Evolutionary conservation across 2,888 invertebrate species (phyloP), one percentile per base, ranked within the genome.

Genomic region (Pristionchus arcanus): DNA sequence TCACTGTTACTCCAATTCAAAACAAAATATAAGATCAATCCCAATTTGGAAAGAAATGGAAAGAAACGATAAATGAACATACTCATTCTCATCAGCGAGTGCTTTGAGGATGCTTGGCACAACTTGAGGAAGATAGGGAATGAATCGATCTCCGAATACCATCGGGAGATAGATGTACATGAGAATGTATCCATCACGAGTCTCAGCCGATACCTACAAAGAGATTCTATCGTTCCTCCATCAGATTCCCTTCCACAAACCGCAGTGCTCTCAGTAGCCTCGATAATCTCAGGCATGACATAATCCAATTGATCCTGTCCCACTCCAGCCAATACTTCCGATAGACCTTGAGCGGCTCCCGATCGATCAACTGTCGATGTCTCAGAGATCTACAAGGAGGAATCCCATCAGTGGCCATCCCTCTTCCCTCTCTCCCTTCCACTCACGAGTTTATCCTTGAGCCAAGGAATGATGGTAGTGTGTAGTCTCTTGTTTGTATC

Each of bases 111-210:
- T 98, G 1, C 98, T 98, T 95, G 98, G 98, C 94, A 99, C 98
- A 94, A 99, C 98, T 95, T 98, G 97, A 0, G 98, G 97, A 94
- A 98, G 97, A 96, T 98, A 99, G 0, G 97, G 97, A 1, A 97
- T 97, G 96, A 99, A 99, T 95, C 98, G 98, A 92, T 97, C 97
- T 13, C 98, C 98, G 96, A 99, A 99, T 21, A 98, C 98, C 91
- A 97, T 97, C 4, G 99, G 99, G 97, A 99, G 97, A 96, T 99
- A 99, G 95, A 99, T 99, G 96, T 98, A 99, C 98, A 99, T 98
- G 98, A 99, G 98, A 91, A 99, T 98, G 96, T 99, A 99, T 77
- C 99, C 99, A 96, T 99, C 99, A 95, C 99, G 98, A 2, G 99
- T 98, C 96, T 98, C 98, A 0, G 99, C 91, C n/a, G 92, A 92